A percentile compares a stretch with the other conserved stretches of the same genome.
These are phyloP conservation scores for Colius striatus DNA, from an alignment of 2,113 vertebrate species.

Conservation along the genomic window DNA sequence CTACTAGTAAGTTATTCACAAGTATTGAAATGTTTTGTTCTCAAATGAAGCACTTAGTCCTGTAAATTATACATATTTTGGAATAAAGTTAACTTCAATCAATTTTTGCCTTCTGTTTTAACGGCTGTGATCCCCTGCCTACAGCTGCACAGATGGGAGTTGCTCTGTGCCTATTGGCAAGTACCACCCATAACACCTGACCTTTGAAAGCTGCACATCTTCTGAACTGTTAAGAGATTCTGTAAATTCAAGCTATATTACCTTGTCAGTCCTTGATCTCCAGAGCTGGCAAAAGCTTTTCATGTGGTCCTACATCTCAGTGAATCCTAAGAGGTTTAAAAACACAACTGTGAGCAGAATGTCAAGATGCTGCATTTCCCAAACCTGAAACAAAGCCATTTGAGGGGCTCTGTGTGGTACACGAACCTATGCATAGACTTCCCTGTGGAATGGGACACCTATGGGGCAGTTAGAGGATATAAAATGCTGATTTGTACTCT, in stretches of 20 bases:
- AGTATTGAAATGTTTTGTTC: slow-evolving; percentile 37
- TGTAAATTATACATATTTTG: slow-evolving; percentile 66
- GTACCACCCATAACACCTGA: not conserved
- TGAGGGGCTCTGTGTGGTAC: not conserved
- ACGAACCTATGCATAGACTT: not conserved
- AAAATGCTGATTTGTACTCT: not conserved
- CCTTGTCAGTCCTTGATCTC: not conserved
- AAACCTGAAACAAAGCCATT: not conserved
- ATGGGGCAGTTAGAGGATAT: not conserved
- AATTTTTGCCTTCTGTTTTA: slow-evolving; percentile 52
- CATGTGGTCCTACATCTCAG: not conserved
- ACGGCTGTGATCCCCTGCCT: not conserved
- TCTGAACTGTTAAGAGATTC: not conserved
- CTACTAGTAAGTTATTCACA: slow-evolving; percentile 53
- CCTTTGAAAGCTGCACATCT: not conserved
- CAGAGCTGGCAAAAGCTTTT: not conserved
- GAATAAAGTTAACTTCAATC: slow-evolving; percentile 57
- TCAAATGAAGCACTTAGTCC: slow-evolving; percentile 51
- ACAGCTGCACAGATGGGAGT: not conserved
- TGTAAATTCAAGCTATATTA: not conserved
- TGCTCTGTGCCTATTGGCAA: not conserved
- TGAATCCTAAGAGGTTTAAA: not conserved
- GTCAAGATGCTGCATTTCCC: not conserved
- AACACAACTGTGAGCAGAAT: not conserved
- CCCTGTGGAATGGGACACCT: accelerated